phyloP scores from a whole-genome alignment of 30 jellyfish, hydroid and myxozoan genomes.

The Chironex yamaguchii region DNA sequence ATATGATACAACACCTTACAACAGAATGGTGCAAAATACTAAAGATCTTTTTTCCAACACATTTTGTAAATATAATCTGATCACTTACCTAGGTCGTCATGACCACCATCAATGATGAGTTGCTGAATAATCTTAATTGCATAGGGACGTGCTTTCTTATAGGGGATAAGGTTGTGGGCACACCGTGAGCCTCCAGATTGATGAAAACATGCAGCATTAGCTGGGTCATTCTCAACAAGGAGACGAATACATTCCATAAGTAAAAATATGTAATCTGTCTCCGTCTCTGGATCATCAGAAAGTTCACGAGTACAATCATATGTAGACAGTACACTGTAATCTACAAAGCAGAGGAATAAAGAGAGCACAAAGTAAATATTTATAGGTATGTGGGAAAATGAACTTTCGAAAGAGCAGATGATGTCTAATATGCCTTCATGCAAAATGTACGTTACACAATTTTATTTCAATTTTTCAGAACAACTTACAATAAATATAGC shows the following conservation, averaged over 20 bases:
- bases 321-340: neutral
- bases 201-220: constrained; percentile 76
- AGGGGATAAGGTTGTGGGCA: constrained; percentile 84
- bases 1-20: no score
- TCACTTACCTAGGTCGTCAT: constrained; percentile 86
- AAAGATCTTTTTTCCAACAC: no score
- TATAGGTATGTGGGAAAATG: no score
- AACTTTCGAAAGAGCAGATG: no score
- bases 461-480: no score
- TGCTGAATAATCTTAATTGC: constrained; percentile 86
- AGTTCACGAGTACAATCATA: neutral
- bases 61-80: no score
- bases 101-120: constrained; percentile 93
- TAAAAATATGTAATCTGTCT: constrained; percentile 75
- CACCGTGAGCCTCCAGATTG: constrained; percentile 88
- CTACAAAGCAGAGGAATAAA: no score
- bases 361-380: no score
- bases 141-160: constrained; percentile 81
- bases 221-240: constrained; percentile 78
- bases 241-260: constrained; percentile 91
- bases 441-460: no score
- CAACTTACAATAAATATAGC: no score
- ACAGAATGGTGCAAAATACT: no score
- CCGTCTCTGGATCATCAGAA: neutral
- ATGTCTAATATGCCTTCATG: no score